These are phyloP conservation scores for Protosalanx chinensis DNA, from an alignment of 2,797 vertebrate genomes.

Conservation along the genomic window DNA sequence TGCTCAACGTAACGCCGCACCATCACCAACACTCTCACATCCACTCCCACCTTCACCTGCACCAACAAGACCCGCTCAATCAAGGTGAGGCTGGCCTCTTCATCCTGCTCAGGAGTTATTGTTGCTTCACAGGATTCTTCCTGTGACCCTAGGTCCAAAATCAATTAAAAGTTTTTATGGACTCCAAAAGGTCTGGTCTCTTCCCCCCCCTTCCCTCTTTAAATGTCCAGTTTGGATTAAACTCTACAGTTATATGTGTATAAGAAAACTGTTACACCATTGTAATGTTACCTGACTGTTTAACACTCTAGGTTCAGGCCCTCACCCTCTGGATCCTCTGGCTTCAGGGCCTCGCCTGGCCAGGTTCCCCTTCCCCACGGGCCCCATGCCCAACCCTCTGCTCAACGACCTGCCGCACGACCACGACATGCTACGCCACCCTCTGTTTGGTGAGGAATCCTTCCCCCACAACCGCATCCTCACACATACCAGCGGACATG, in stretches of 20 bases:
- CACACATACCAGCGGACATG: no score
- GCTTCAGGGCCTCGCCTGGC: constrained; percentile 90
- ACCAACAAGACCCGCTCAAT: constrained; percentile 95
- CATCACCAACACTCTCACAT: constrained; percentile 99
- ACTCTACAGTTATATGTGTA: no score
- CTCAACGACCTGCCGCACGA: constrained; percentile 92
- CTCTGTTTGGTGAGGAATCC: constrained; percentile 86
- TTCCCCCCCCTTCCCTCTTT: no score
- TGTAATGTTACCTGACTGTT: not conserved
- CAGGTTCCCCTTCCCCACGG: constrained; percentile 91
- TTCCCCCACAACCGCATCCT: not conserved
- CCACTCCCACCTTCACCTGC: constrained; percentile 97
- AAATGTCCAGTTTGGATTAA: no score
- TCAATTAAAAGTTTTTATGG: no score
- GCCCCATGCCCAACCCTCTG: constrained; percentile 89
- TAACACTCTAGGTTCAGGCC: constrained; percentile 77
- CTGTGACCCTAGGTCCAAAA: no score
- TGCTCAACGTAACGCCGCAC: constrained; percentile 98
- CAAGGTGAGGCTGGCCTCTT: constrained; percentile 77
- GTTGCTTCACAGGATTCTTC: no score
- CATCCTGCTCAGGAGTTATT: no score
- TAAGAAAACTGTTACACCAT: no score
- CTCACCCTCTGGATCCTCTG: constrained; percentile 85
- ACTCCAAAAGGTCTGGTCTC: no score
- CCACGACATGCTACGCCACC: constrained; percentile 97